Percentiles rank a stretch among this genome's conserved stretches.
These are phyloP conservation scores for Caenorhabditis remanei DNA, from an alignment of 1,140 invertebrate species.

Conservation along the genomic window DNA sequence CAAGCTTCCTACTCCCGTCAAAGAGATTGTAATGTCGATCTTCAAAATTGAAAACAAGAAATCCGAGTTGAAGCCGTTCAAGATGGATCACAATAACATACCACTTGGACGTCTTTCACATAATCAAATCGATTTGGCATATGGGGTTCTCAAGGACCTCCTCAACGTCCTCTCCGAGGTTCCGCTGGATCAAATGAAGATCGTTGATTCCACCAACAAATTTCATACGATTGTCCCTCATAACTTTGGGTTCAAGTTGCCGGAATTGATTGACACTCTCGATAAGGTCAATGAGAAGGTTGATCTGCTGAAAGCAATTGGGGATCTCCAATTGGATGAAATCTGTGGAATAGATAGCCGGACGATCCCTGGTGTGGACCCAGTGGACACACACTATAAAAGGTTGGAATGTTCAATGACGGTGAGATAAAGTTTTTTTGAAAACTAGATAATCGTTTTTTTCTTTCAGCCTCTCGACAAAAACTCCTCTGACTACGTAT, in stretches of 20 bases:
- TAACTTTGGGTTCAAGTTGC: slow-evolving; percentile 87
- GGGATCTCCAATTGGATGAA: slow-evolving; percentile 92
- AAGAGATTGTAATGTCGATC: slow-evolving; percentile 87
- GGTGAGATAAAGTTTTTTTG: slow-evolving; percentile 74
- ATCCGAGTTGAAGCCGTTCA: slow-evolving; percentile 81
- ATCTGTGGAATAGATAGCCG: slow-evolving; percentile 82
- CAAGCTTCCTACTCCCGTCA: slow-evolving; percentile 85
- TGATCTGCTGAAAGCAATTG: slow-evolving; percentile 90
- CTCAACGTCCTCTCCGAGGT: background rate
- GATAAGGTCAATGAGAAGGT: slow-evolving; percentile 83
- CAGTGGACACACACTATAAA: slow-evolving; percentile 88
- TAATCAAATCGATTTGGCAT: slow-evolving; percentile 89
- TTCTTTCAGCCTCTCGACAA: slow-evolving; percentile 80
- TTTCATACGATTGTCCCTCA: slow-evolving; percentile 96
- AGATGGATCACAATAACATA: slow-evolving; percentile 96
- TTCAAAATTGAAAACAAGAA: slow-evolving; percentile 86
- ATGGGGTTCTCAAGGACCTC: slow-evolving; percentile 86
- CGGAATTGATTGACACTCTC: slow-evolving; percentile 85
- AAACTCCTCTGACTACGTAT: slow-evolving; percentile 84
- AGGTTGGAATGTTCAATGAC: slow-evolving; percentile 89
- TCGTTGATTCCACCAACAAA: slow-evolving; percentile 88
- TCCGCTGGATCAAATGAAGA: slow-evolving; percentile 70
- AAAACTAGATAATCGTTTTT: background rate
- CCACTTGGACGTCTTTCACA: slow-evolving; percentile 94
- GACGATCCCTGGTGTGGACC: slow-evolving; percentile 80